These are phyloP conservation scores for Perizoma affinitatum DNA, from an alignment of 2,888 invertebrate genomes.

Conservation along the genomic window DNA sequence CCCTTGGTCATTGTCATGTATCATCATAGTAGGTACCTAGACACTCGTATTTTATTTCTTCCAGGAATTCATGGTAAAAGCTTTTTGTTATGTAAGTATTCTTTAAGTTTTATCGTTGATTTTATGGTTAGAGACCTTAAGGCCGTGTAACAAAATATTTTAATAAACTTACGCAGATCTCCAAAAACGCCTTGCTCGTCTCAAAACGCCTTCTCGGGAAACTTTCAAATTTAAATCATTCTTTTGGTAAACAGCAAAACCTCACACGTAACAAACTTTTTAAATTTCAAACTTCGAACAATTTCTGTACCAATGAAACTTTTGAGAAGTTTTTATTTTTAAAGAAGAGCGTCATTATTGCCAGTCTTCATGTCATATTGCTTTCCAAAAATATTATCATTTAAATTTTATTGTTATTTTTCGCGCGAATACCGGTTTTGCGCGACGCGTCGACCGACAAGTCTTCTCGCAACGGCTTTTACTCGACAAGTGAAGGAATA, in stretches of 20 bases:
- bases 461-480: constrained; percentile 56
- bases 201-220: constrained; percentile 2
- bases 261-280: constrained; percentile 31
- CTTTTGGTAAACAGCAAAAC: constrained; percentile 20
- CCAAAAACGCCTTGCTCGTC: constrained; percentile 6
- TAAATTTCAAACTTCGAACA: constrained; percentile 32
- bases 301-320: constrained; percentile 32
- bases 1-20: too few species aligned
- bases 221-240: constrained; percentile 17
- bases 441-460: constrained; percentile 50
- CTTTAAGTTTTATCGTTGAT: too few species aligned
- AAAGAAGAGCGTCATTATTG: constrained; percentile 35
- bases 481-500: constrained; percentile 60
- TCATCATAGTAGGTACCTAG: too few species aligned
- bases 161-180: constrained; percentile 21
- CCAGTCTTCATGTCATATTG: constrained; percentile 53
- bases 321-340: constrained; percentile 33
- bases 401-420: constrained; percentile 41
- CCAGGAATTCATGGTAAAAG: too few species aligned
- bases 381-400: constrained; percentile 52
- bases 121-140: too few species aligned
- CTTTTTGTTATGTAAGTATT: too few species aligned
- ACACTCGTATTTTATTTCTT: too few species aligned
- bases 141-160: not conserved
- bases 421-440: constrained; percentile 41